These are phyloP conservation scores for Mythimna albipuncta DNA, from an alignment of 2,888 invertebrate species.

Conservation along the genomic window DNA sequence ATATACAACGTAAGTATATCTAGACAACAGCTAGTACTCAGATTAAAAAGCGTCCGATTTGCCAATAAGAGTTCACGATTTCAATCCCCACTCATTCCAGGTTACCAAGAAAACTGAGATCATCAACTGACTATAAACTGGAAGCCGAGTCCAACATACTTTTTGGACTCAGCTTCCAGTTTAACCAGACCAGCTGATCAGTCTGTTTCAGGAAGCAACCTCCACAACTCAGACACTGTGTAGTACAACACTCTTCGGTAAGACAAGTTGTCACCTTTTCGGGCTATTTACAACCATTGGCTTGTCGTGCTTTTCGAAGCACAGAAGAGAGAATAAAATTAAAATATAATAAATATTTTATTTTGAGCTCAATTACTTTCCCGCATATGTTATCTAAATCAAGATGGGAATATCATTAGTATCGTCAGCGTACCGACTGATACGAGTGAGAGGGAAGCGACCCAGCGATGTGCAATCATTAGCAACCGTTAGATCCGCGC, in stretches of 20 bases:
- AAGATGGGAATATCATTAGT: slow-evolving; percentile 12
- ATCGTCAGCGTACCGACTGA: not conserved
- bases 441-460: not conserved
- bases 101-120: not conserved
- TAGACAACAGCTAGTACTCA: too few species aligned
- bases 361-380: slow-evolving; percentile 11
- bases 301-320: too few species aligned
- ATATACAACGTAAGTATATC: not conserved
- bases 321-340: not conserved
- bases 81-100: not conserved
- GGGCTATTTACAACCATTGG: not conserved
- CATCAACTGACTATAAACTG: not conserved
- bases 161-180: not conserved
- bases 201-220: not conserved
- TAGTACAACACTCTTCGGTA: not conserved
- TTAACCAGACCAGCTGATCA: not conserved
- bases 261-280: not conserved
- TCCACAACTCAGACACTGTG: not conserved
- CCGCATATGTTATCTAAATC: slow-evolving; percentile 8
- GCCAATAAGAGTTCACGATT: not conserved
- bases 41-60: not conserved
- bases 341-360: not conserved
- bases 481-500: slow-evolving; percentile 47
- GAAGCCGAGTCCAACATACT: too few species aligned
- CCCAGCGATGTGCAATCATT: slow-evolving; percentile 23